Base-by-base conservation (phyloP, 2,113 vertebrate species). In the Nansenia antarctica region DNA sequence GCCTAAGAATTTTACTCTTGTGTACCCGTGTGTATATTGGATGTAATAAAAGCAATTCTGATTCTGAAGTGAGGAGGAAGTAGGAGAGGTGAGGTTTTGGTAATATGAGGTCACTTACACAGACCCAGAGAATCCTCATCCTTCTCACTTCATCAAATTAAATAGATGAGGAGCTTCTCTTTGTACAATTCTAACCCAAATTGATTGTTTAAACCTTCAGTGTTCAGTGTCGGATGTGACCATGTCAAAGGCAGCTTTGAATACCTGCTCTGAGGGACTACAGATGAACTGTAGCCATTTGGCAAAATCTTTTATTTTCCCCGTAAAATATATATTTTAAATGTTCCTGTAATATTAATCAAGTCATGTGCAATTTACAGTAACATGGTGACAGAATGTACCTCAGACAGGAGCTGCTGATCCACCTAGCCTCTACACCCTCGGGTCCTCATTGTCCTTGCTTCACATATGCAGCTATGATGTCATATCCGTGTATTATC, bases 401-500 rank as follows among this genome's bases (percentile, higher is more conserved):
- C n/a, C n/a, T n/a, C n/a, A n/a, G n/a, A n/a, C n/a, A n/a, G n/a
- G n/a, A n/a, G n/a, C n/a, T n/a, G n/a, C n/a, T n/a, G n/a, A n/a
- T n/a, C n/a, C n/a, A n/a, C n/a, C n/a, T n/a, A n/a, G n/a, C n/a
- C n/a, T n/a, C 79, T 81, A 55, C 77, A 65, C 80, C 81, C 82
- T 75, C 39, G 9, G 34, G 55, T 62, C 31, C 78, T 54, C 76
- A 80, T 78, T 83, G 83, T 90, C 84, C 80, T 79, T 61, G 52
- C 55, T 59, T 34, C 65, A 62, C 68, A 71, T 77, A 65, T 62
- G 58, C 52, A 34, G 29, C 65, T 54, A 62, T 88, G 88, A 83
- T 29, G 82, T 77, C 77, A 88, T 69, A 79, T 91, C 88, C 87
- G 42, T 14, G 62, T 76, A 89, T 88, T 91, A 84, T 90, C 2